Evolutionary conservation across 2,797 vertebrate genomes (phyloP), one percentile per base, ranked within the genome.

Genomic region (Galaxias olidus): DNA sequence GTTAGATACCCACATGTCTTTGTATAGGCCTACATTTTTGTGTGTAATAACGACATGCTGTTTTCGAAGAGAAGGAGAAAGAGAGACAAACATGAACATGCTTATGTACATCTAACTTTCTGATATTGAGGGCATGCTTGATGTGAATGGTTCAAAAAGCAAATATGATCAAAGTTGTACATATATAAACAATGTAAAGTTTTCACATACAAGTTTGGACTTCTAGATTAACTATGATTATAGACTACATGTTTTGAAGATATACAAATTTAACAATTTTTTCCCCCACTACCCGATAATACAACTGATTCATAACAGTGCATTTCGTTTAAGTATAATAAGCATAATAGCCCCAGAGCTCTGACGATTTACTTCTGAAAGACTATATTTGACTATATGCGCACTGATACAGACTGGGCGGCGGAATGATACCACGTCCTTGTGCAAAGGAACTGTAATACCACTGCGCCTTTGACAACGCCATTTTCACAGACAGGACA

Each of bases 401-500:
- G 30, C 30, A 30, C 30, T 30, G 30, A 30, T 30, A 30, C 30
- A 30, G 6, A 30, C 30, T 30, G 30, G 30, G 30, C 30, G 30
- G 30, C 30, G 30, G 30, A 30, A 30, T 2, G 2, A 30, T 30
- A 30, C 30, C 30, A 30, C 30, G 30, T 30, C 30, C 30, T 30
- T 30, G 30, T 30, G 30, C 3, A 30, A 30, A 6, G 30, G 30
- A 30, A 30, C 30, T 30, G 6, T 47, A 47, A 11, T 1, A 14
- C 11, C 44, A 0, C 15, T 0, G 5, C n/a, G 15, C 1, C 50
- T 18, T 48, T 0, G 0, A 15, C 0, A 1, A 0, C 79, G 30
- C 80, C 85, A 87, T 84, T 84, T 88, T 69, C 45, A 3, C 8
- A 53, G 0, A 17, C 50, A 30, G 7, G 66, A 60, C 30, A 4